Conservation (phyloP, 2,113 vertebrate genomes). For the Notiomystis cincta region DNA sequence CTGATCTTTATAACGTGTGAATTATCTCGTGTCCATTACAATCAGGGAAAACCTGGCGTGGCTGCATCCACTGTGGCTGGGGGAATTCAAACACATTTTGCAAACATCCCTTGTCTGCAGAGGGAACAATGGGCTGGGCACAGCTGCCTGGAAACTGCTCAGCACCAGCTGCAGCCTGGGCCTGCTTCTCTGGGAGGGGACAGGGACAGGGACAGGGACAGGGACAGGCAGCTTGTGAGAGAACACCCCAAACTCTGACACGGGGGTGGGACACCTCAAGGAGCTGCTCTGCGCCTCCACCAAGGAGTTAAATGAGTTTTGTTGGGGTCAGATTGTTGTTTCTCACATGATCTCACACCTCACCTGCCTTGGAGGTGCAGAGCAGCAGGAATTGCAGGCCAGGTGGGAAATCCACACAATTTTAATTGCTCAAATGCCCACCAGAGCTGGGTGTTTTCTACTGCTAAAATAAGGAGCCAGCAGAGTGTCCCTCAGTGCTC, state of each 20-base stretch:
- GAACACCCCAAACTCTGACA: background rate
- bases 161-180: slow-evolving; percentile 4
- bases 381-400: background rate
- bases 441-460: background rate
- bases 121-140: background rate
- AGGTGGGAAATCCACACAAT: background rate
- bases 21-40: background rate
- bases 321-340: background rate
- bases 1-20: background rate
- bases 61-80: background rate
- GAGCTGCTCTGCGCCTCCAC: background rate
- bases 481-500: rapidly evolving
- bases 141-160: slow-evolving; percentile 17
- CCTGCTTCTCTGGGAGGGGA: background rate
- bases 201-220: background rate
- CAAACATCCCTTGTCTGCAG: slow-evolving; percentile 8
- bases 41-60: background rate
- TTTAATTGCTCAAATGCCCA: background rate
- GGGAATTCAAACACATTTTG: background rate
- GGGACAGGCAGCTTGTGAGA: background rate
- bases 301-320: background rate
- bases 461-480: background rate
- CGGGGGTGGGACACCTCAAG: rapidly evolving
- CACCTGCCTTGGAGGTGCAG: background rate
- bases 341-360: background rate